phyloP scores from a whole-genome alignment of 2,797 vertebrate genomes.

The Molossus alvarezi region DNA sequence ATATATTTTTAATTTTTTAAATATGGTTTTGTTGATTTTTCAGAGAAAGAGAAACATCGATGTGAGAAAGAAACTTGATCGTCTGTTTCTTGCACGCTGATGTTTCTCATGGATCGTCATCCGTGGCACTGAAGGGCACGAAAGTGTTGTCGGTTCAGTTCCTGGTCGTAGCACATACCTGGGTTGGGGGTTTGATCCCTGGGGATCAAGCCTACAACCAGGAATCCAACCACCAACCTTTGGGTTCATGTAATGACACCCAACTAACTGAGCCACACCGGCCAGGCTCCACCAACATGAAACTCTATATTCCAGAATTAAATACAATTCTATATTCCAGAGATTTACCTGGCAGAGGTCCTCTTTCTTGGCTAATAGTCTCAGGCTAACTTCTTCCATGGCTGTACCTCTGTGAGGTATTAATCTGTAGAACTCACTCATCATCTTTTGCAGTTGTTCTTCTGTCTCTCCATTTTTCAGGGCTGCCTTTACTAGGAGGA shows the following conservation, averaged over 20 bases:
- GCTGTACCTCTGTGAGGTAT: constrained; percentile 87
- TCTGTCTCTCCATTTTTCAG: constrained; percentile 80
- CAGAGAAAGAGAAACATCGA: too few relatives aligned
- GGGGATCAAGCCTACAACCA: not conserved
- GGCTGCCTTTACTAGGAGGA: constrained; percentile 91
- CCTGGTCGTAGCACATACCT: too few relatives aligned
- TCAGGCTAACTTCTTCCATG: constrained; percentile 75
- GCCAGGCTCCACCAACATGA: not conserved
- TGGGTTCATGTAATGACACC: not conserved
- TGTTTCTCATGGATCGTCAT: too few relatives aligned
- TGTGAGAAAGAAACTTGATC: too few relatives aligned
- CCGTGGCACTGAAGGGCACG: too few relatives aligned
- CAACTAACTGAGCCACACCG: not conserved
- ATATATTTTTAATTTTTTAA: too few relatives aligned
- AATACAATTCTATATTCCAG: not conserved
- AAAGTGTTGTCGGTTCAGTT: too few relatives aligned
- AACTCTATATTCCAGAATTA: constrained; percentile 23
- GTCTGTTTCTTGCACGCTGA: too few relatives aligned
- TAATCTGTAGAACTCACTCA: constrained; percentile 89
- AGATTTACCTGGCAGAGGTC: constrained; percentile 89
- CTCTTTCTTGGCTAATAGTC: constrained; percentile 91
- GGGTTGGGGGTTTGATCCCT: too few relatives aligned
- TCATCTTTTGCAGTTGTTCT: constrained; percentile 85
- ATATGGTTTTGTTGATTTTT: too few relatives aligned
- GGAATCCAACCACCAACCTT: not conserved